Conservation (phyloP, 2,113 vertebrate species). For the Eublepharis macularius region DNA sequence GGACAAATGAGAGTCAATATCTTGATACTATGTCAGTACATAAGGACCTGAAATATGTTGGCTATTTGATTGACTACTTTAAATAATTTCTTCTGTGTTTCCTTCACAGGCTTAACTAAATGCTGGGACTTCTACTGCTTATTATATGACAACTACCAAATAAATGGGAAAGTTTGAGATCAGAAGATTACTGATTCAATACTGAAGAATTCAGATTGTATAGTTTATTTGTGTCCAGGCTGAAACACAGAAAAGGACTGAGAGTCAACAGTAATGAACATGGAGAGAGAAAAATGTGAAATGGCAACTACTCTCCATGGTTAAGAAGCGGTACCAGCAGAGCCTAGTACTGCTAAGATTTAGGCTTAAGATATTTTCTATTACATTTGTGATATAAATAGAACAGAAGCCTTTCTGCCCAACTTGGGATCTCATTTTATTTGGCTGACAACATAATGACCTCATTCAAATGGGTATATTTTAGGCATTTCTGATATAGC, state of each 20-base stretch:
- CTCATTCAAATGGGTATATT: slow-evolving; percentile 46
- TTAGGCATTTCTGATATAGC: slow-evolving; percentile 55
- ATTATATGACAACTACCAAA: background rate
- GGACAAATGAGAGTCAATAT: background rate
- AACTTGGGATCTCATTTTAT: slow-evolving; percentile 46
- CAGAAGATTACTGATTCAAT: background rate
- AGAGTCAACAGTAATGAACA: background rate
- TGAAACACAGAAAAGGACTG: background rate
- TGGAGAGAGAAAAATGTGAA: background rate
- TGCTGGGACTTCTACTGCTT: background rate
- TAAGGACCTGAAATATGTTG: background rate
- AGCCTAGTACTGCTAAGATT: background rate
- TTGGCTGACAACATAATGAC: slow-evolving; percentile 51
- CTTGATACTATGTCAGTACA: background rate
- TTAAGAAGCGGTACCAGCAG: background rate
- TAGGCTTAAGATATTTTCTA: background rate
- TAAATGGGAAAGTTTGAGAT: background rate
- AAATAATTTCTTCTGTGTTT: background rate
- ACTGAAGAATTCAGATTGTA: background rate
- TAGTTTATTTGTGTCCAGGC: too few relatives aligned
- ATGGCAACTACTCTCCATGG: background rate
- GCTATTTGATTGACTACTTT: background rate
- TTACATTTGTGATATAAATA: slow-evolving; percentile 23
- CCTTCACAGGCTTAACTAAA: background rate
- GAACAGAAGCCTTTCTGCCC: slow-evolving; percentile 21